Percentiles rank a stretch among this genome's conserved stretches.
Evolutionary conservation across 2,888 invertebrate genomes (phyloP).

Genomic region (Leptura quadrifasciata): DNA sequence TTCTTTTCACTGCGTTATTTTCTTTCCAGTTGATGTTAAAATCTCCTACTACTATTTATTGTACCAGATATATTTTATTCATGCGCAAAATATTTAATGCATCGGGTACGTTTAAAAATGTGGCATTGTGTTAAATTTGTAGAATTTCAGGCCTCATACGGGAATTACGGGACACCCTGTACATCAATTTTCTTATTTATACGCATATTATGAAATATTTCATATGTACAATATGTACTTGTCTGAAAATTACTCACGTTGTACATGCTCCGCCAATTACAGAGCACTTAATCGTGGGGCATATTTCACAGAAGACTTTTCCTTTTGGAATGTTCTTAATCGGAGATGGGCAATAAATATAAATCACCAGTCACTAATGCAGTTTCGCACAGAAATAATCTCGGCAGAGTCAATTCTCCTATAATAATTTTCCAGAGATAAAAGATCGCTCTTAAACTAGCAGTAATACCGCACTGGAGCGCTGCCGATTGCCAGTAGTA

Average conservation of each 20-base stretch:
- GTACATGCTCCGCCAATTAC: background rate
- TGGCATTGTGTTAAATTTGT: too few species aligned
- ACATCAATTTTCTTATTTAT: background rate
- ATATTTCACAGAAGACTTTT: background rate
- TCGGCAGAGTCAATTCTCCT: background rate
- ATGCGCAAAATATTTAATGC: too few species aligned
- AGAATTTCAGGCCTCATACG: too few species aligned
- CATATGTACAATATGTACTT: background rate
- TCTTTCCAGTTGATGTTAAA: too few species aligned
- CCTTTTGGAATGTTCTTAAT: constrained; percentile 55
- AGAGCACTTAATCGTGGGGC: background rate
- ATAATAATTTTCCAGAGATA: background rate
- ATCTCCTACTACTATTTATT: too few species aligned
- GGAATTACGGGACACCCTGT: too few species aligned
- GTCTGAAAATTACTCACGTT: background rate
- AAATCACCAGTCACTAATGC: constrained; percentile 51
- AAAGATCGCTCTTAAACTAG: too few species aligned
- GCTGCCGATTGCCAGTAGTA: too few species aligned
- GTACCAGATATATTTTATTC: too few species aligned
- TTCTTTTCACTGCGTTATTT: too few species aligned
- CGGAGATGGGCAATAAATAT: constrained; percentile 57
- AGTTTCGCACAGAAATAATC: background rate
- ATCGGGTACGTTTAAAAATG: too few species aligned
- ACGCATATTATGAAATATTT: background rate
- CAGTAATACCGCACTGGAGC: too few species aligned